A percentile compares a stretch with the other conserved stretches of the same genome.
Conservation (phyloP, 2,888 invertebrate species). For the Temnothorax unifasciatus region DNA sequence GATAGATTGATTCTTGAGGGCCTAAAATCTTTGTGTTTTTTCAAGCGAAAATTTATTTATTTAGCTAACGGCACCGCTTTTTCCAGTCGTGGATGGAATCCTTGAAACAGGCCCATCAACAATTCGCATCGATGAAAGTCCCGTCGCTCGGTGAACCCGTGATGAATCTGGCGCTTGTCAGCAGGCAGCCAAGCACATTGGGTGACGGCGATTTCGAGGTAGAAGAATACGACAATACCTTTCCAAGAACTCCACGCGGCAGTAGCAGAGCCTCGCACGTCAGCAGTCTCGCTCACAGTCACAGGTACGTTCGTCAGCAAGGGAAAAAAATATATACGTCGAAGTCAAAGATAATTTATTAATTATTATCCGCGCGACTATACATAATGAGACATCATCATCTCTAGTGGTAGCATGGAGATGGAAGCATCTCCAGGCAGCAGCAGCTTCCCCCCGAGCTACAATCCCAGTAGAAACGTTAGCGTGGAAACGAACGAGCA, state of each 20-base stretch:
- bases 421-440: constrained; percentile 85
- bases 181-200: constrained; percentile 83
- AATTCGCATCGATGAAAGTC: constrained; percentile 82
- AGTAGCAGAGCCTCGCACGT: constrained; percentile 89
- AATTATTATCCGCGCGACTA: not conserved
- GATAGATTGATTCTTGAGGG: not conserved
- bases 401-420: constrained; percentile 83
- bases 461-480: constrained; percentile 84
- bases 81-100: constrained; percentile 85
- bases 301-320: constrained; percentile 87
- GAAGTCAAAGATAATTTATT: not conserved
- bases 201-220: constrained; percentile 84
- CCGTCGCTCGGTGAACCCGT: constrained; percentile 78
- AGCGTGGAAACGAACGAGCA: constrained; percentile 86
- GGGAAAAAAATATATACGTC: not conserved
- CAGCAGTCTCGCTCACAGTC: constrained; percentile 91
- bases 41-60: not conserved
- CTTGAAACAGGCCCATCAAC: constrained; percentile 84
- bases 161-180: constrained; percentile 78
- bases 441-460: constrained; percentile 83
- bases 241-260: constrained; percentile 86
- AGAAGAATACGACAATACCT: constrained; percentile 82
- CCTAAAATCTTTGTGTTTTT: not conserved
- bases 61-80: not conserved
- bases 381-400: not conserved